Evolutionary conservation across 2,888 invertebrate species (phyloP), one percentile per base, ranked within the genome.

Genomic region (Drosophila monieri): DNA sequence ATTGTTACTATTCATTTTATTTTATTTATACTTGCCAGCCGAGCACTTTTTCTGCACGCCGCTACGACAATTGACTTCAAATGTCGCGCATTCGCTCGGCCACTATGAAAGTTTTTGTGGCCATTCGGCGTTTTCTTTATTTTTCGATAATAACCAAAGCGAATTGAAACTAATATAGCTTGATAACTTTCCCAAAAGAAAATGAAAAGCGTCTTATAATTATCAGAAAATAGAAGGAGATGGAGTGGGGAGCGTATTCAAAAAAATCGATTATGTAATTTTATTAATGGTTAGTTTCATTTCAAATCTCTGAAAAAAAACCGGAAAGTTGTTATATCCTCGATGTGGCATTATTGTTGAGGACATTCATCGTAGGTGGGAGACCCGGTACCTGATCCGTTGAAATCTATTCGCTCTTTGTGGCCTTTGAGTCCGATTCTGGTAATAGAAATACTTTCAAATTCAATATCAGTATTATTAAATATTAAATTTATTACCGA

Each of bases 121-220:
- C 60, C 62, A 68, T 83, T 76, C 70, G 62, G 62, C 64, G 69
- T 80, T 69, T 60, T 69, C 56, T 68, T 58, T 66, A 78, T 68
- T 78, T 80, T 74, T 79, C 85, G 64, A 80, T 84, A 84, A 85
- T 85, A 86, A 80, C 84, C 86, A 60, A 73, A 51, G 74, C 80
- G 68, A 83, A 83, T 80, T 80, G 81, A 61, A 76, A 73, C 75
- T 77, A 75, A 84, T 73, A 84, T 74, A 66, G 73, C 73, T 73
- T 64, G 62, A 58, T 53, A 80, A 83, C 81, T 85, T 83, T 83
- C 83, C 83, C 84, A 83, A 83, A 68, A 68, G 67, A 53, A 68
- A 68, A 68, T 78, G 76, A 81, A 81, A 84, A 80, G 75, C 77
- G 77, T 14, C 59, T 73, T 77, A 58, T 56, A 66, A 66, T 62